Evolutionary conservation across 2,888 invertebrate species (phyloP).

Genomic region (Orthonevra nobilis): DNA sequence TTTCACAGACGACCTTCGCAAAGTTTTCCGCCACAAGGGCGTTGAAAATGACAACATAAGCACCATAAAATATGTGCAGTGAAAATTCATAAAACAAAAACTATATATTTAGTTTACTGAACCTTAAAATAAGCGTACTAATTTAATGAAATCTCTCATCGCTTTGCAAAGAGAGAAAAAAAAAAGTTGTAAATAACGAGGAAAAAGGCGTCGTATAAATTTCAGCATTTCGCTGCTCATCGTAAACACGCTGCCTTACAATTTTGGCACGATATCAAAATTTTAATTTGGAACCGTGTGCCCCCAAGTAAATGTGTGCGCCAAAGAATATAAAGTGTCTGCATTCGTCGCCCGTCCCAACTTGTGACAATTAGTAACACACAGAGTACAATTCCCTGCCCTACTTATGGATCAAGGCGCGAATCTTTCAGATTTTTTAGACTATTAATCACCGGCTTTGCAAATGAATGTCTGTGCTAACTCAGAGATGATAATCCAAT

Average conservation of each 20-base stretch:
- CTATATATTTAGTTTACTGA: no score
- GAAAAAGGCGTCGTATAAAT: constrained; percentile 50
- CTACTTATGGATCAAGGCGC: constrained; percentile 56
- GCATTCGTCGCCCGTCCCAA: no score
- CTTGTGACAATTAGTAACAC: constrained; percentile 22
- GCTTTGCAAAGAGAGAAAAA: no score
- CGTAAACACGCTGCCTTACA: constrained; percentile 7
- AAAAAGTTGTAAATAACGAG: no score
- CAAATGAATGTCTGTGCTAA: constrained; percentile 9
- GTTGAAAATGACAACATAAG: no score
- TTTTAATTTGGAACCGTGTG: not conserved
- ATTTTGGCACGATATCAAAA: constrained; percentile 44
- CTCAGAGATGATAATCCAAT: constrained; percentile 22
- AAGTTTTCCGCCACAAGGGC: no score
- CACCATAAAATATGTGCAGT: no score
- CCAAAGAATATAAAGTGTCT: not conserved
- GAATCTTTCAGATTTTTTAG: constrained; percentile 40
- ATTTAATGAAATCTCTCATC: no score
- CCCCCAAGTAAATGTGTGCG: not conserved
- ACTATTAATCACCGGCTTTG: constrained; percentile 56
- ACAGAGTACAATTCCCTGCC: constrained; percentile 15
- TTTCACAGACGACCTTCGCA: no score
- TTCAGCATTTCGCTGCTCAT: constrained; percentile 41
- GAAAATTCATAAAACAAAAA: no score
- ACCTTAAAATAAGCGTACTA: no score